Percentiles rank a stretch among this genome's conserved stretches.
Conservation (phyloP, 1,140 invertebrate species). For the Drosophila sproati region DNA sequence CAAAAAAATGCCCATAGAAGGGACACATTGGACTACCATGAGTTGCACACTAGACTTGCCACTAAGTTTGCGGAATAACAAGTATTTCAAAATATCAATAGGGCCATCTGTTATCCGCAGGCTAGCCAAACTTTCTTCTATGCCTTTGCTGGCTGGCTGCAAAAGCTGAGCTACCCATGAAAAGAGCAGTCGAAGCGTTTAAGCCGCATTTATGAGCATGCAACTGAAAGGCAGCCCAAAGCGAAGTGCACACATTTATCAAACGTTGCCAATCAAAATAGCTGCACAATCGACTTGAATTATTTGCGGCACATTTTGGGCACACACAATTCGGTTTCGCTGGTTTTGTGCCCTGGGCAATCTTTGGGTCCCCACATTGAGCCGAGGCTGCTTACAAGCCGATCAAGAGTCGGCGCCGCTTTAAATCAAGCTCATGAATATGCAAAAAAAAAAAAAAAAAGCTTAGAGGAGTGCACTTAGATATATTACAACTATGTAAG, state of each 20-base stretch:
- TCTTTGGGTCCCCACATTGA: conserved; percentile 6
- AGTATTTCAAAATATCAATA: too few species aligned
- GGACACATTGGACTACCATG: too few species aligned
- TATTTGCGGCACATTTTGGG: conserved; percentile 69
- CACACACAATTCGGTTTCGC: conserved; percentile 53
- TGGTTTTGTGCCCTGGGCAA: conserved; percentile 15
- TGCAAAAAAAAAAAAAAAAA: conserved; percentile 12
- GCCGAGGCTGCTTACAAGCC: conserved; percentile 17
- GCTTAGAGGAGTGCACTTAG: conserved; percentile 31
- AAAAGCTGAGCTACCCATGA: neutral
- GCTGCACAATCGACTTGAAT: conserved; percentile 64
- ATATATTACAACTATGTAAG: conserved; percentile 1
- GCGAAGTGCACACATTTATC: conserved; percentile 58
- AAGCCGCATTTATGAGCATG: conserved; percentile 18
- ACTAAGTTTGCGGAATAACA: too few species aligned
- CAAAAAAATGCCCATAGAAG: too few species aligned
- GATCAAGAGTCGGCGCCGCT: conserved; percentile 41
- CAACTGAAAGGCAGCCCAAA: conserved; percentile 26
- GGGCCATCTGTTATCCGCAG: neutral
- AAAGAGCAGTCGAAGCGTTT: conserved; percentile 3
- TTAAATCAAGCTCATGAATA: conserved; percentile 69
- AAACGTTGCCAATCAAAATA: conserved; percentile 74
- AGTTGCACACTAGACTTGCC: too few species aligned
- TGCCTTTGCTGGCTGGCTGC: too few species aligned
- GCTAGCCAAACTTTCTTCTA: neutral